Evolutionary conservation across 1,140 invertebrate genomes (phyloP).

Genomic region (Hycleus cichorii): DNA sequence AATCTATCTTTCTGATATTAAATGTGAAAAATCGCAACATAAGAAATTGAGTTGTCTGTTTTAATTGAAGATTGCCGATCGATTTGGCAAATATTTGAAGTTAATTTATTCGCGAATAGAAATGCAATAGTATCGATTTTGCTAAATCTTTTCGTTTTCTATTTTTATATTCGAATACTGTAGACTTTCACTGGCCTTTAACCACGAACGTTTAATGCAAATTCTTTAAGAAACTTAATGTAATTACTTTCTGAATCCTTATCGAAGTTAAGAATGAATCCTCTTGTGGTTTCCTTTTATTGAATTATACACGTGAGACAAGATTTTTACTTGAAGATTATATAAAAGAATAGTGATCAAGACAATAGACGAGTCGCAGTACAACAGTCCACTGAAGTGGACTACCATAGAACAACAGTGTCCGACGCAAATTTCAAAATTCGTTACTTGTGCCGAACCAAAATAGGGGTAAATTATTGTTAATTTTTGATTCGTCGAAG

Average conservation of each 20-base stretch:
- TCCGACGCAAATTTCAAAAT: background rate
- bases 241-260: constrained; percentile 7
- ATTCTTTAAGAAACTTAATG: constrained; percentile 5
- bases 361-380: background rate
- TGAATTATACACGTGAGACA: constrained; percentile 11
- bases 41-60: too few species aligned
- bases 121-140: too few species aligned
- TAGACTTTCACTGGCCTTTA: too few species aligned
- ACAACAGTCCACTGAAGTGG: constrained; percentile 1
- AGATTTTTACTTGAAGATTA: background rate
- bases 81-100: too few species aligned
- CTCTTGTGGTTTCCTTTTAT: constrained; percentile 10
- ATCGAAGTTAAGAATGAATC: constrained; percentile 1
- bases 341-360: constrained; percentile 2
- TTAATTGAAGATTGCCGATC: too few species aligned
- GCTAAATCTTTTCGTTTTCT: too few species aligned
- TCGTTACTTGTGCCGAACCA: too few species aligned
- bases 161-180: too few species aligned
- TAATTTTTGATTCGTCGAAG: constrained; percentile 4
- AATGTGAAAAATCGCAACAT: too few species aligned
- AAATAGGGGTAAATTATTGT: background rate
- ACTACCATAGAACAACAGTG: background rate
- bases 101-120: too few species aligned
- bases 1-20: too few species aligned
- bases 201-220: background rate